Evolutionary conservation across 2,113 vertebrate species (phyloP), one percentile per base, ranked within the genome.

Genomic region (Mustela lutreola): DNA sequence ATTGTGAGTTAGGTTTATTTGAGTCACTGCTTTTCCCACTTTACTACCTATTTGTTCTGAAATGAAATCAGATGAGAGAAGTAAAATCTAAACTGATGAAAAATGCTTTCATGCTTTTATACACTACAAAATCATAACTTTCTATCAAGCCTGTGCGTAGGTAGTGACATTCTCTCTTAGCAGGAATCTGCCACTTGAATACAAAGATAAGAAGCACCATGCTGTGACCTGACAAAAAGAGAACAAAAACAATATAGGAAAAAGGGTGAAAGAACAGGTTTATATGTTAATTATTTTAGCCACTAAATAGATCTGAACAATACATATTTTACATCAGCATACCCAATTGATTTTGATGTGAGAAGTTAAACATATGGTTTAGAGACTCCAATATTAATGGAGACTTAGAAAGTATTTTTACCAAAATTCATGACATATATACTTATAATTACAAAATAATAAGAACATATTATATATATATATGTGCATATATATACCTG

Each of bases 31-130:
- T 76, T 90, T 94, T 45, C 33, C 15, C 24, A 80, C n/a, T 79
- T 83, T 71, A 50, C 53, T 83, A 73, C 4, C n/a, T 83, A 56
- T 85, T 95, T 76, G 36, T 91, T 80, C 31, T 91, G 62, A 93
- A 95, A 81, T 91, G 24, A 91, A 94, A 75, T 93, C 62, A 88
- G 80, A 94, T 92, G 53, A 89, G 62, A 89, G 53, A 92, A 90
- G 42, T 95, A 94, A 97, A 83, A 84, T 76, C 65, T 82, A 86
- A 89, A 65, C 36, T 92, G 80, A 96, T 80, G 84, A 94, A 95
- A 92, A 95, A 85, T 73, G 16, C 33, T 67, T 88, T 86, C 53
- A 58, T 87, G n/a, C 45, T 95, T 96, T 94, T 84, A 48, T 62
- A 63, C 19, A 58, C n/a, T 60, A 70, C 60, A 80, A 60, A 94